Evolutionary conservation across 2,797 vertebrate species (phyloP), one percentile per base, ranked within the genome.

Genomic region (Ctenopoma kingsleyae): DNA sequence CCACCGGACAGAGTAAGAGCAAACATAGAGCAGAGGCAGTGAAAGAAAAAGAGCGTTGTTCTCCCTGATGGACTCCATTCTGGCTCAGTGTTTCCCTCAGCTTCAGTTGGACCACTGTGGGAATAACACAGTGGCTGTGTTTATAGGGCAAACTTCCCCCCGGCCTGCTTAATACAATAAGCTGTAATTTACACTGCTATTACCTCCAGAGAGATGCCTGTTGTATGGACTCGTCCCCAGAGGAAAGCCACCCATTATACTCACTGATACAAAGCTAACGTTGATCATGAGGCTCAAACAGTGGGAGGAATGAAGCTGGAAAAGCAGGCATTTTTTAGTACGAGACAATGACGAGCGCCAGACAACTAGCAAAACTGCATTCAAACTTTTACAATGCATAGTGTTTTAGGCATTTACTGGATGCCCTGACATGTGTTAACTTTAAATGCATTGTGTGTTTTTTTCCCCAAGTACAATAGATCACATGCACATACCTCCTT

Each of bases 171-270:
- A 90, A 92, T 88, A 92, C 90, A 92, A 94, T 94, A 92, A 93
- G 89, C 87, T 88, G 89, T 91, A 90, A 92, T 93, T 92, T 88
- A 94, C 90, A 89, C 90, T 58, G 55, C 85, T 82, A 90, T 91
- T 92, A 92, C 82, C 84, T 86, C 88, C 81, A 89, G 84, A 91
- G 86, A 90, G 83, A 82, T 53, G 75, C 44, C 84, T 66, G 87
- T 91, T 90, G 83, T 92, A 51, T 76, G 68, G 77, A 70, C 47
- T 27, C 3, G 67, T 86, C 83, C 81, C 83, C 52, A 43, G 70
- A 79, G 81, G 86, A 88, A 90, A 86, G 81, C 19, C 72, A 71
- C 61, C 82, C 86, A 91, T 93, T 92, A 90, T 91, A 25, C 84
- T 74, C 17, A 20, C 75, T 48, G 81, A 81, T 66, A 83, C 88